Evolutionary conservation across 1,140 invertebrate genomes (phyloP).

Genomic region (Diachasma alloeum): DNA sequence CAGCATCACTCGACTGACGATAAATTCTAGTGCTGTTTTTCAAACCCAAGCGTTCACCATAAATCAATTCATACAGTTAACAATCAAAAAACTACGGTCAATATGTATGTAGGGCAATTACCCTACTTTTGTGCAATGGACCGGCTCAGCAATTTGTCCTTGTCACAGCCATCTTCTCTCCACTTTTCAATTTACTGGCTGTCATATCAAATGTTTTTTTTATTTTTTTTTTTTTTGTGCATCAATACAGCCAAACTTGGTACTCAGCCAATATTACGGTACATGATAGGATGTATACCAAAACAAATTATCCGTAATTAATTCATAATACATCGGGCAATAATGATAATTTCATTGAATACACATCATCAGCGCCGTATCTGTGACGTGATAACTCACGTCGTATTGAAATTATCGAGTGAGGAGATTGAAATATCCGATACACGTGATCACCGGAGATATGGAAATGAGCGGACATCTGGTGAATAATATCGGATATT

Average conservation of each 20-base stretch:
- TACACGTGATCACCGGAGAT: background rate
- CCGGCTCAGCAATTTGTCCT: background rate
- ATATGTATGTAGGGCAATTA: background rate
- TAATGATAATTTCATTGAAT: background rate
- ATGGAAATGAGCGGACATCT: background rate
- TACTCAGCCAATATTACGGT: background rate
- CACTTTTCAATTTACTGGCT: background rate
- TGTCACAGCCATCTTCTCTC: background rate
- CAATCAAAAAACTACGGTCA: background rate
- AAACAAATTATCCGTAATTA: background rate
- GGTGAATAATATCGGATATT: too few species aligned
- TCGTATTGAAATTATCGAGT: background rate
- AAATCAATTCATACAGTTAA: background rate
- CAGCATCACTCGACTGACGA: background rate
- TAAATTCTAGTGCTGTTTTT: background rate
- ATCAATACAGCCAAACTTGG: background rate
- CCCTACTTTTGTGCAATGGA: background rate
- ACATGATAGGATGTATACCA: background rate
- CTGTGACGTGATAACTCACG: background rate
- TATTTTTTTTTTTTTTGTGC: too few species aligned
- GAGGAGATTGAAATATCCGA: background rate
- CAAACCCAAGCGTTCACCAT: background rate
- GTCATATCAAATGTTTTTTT: background rate
- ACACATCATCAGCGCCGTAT: background rate
- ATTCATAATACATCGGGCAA: background rate